Percentiles rank a stretch among this genome's conserved stretches.
These are phyloP conservation scores for Pteromalus puparum DNA, from an alignment of 1,140 invertebrate genomes.

Conservation along the genomic window DNA sequence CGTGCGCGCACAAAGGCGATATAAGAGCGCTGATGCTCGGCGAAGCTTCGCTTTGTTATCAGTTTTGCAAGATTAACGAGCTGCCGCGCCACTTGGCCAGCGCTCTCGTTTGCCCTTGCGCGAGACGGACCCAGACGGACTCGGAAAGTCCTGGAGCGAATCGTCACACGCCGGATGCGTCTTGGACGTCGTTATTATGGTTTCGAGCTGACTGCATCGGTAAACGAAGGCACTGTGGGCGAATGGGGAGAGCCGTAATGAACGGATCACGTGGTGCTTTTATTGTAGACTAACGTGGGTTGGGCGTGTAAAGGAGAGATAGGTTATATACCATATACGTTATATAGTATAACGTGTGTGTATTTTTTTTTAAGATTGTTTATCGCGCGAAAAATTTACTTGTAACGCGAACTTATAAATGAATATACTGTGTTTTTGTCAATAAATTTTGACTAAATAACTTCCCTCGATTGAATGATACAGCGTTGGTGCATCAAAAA, in stretches of 20 bases:
- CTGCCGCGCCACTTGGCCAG: slow-evolving; percentile 54
- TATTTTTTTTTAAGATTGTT: background rate
- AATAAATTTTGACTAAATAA: too few relatives aligned
- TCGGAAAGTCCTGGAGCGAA: background rate
- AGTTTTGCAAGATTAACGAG: slow-evolving; percentile 58
- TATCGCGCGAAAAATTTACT: too few relatives aligned
- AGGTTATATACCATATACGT: too few relatives aligned
- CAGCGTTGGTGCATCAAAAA: background rate
- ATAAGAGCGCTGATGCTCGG: background rate
- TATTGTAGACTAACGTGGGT: background rate
- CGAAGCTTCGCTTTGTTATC: slow-evolving; percentile 55
- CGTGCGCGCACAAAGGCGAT: background rate
- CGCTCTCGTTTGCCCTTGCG: too few relatives aligned
- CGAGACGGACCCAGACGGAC: background rate
- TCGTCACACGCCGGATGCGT: background rate
- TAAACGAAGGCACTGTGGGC: background rate
- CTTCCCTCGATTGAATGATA: background rate
- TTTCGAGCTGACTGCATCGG: background rate
- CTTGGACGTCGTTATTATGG: background rate
- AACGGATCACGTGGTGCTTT: background rate
- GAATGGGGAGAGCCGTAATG: background rate
- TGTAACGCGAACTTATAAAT: too few relatives aligned
- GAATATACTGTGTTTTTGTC: too few relatives aligned
- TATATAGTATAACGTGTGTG: too few relatives aligned
- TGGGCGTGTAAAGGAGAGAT: too few relatives aligned